These are phyloP conservation scores for Calameuta idolon DNA, from an alignment of 2,888 invertebrate species.

Conservation along the genomic window DNA sequence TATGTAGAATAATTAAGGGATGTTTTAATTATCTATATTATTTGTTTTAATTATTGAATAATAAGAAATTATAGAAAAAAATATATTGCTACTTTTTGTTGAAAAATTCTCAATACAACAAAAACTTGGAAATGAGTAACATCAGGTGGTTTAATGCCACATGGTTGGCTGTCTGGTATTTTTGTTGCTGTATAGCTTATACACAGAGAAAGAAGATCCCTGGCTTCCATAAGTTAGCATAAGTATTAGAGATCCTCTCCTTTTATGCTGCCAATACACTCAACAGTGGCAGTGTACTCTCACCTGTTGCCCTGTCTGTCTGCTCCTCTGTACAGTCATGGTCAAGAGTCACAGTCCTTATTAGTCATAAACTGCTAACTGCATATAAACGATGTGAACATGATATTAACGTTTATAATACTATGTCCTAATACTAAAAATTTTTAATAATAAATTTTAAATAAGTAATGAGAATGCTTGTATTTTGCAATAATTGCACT, in stretches of 20 bases:
- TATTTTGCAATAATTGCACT: background rate
- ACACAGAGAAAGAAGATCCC: conserved; percentile 12
- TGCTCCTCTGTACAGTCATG: conserved; percentile 30
- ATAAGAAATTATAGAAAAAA: conserved; percentile 24
- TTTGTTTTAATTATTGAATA: background rate
- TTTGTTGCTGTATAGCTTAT: conserved; percentile 5
- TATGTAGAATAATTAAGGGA: background rate
- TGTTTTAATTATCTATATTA: background rate
- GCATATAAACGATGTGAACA: background rate
- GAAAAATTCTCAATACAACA: background rate
- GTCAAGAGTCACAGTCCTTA: conserved; percentile 17
- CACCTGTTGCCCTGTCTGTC: conserved; percentile 40
- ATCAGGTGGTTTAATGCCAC: conserved; percentile 2
- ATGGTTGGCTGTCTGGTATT: conserved; percentile 19
- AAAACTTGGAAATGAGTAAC: background rate
- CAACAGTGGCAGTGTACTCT: conserved; percentile 25
- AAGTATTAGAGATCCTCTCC: conserved; percentile 22
- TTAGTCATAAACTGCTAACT: background rate
- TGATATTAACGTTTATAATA: too few relatives aligned
- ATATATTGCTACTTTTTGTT: background rate
- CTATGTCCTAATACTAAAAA: background rate
- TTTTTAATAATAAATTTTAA: too few relatives aligned
- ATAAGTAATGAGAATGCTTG: background rate
- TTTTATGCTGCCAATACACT: conserved; percentile 14
- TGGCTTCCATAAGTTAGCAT: conserved; percentile 25